Evolutionary conservation across 1,140 invertebrate genomes (phyloP).

Genomic region (Cotesia glomerata): DNA sequence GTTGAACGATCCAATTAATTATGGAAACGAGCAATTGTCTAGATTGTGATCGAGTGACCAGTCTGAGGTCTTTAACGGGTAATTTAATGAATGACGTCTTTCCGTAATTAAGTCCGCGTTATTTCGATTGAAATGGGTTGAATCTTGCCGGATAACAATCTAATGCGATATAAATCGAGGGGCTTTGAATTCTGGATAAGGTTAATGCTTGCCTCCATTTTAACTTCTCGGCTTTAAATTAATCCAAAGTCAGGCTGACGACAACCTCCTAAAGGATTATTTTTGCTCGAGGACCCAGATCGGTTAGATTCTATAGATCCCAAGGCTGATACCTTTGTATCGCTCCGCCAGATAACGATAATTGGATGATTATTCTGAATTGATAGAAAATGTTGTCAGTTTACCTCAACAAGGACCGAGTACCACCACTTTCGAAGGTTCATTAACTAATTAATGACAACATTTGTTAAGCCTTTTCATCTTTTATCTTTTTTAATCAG

Average conservation of each 20-base stretch:
- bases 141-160: slow-evolving; percentile 34
- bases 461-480: not conserved
- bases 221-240: slow-evolving; percentile 30
- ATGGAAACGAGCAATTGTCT: slow-evolving; percentile 27
- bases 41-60: slow-evolving; percentile 20
- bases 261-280: slow-evolving; percentile 1
- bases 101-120: slow-evolving; percentile 33
- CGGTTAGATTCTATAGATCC: slow-evolving; percentile 32
- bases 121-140: slow-evolving; percentile 17
- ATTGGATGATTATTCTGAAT: slow-evolving; percentile 39
- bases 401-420: not conserved
- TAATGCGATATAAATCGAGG: slow-evolving; percentile 35
- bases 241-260: slow-evolving; percentile 23
- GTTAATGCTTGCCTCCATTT: slow-evolving; percentile 7
- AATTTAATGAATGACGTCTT: slow-evolving; percentile 30
- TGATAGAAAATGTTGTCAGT: slow-evolving; percentile 39
- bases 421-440: not conserved
- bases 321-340: slow-evolving; percentile 40
- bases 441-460: slow-evolving; percentile 40
- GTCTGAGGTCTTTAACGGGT: slow-evolving; percentile 5
- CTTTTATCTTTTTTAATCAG: not conserved
- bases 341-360: slow-evolving; percentile 41
- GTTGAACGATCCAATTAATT: slow-evolving; percentile 32
- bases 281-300: slow-evolving; percentile 10
- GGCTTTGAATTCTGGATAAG: slow-evolving; percentile 27